Evolutionary conservation across 2,797 vertebrate genomes (phyloP).

Genomic region (Gadopsis marmoratus): DNA sequence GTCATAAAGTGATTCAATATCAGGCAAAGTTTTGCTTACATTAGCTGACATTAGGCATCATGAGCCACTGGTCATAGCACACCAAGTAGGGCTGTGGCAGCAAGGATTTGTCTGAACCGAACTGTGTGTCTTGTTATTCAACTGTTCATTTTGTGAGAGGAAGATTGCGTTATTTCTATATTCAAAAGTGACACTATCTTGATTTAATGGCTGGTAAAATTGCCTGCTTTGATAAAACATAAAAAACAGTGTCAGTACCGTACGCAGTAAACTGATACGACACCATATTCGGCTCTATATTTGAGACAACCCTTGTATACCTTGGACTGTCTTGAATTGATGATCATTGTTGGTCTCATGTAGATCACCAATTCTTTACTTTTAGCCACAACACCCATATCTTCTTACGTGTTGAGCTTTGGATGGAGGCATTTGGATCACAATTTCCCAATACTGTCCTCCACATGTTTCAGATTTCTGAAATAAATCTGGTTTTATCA

Average conservation of each 20-base stretch:
- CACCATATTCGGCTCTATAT: background rate
- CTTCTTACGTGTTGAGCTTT: conserved; percentile 22
- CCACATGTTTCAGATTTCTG: conserved; percentile 48
- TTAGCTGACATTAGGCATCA: background rate
- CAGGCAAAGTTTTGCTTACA: background rate
- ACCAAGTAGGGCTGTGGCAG: background rate
- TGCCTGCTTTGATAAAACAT: background rate
- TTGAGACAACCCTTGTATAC: background rate
- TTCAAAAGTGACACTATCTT: background rate
- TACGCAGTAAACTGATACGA: background rate
- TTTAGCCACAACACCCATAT: conserved; percentile 24
- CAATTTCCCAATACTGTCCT: conserved; percentile 13
- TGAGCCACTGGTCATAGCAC: background rate
- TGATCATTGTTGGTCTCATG: background rate
- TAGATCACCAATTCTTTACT: conserved; percentile 22
- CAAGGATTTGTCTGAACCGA: background rate
- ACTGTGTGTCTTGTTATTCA: background rate
- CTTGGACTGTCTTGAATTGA: background rate
- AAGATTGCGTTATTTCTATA: background rate
- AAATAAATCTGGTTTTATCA: conserved; percentile 27
- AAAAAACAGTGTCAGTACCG: background rate
- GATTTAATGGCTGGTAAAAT: background rate
- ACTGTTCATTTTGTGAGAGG: background rate
- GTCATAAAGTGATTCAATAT: background rate
- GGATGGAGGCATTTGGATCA: background rate